Evolutionary conservation across 2,113 vertebrate species (phyloP).

Genomic region (Mastomys coucha): DNA sequence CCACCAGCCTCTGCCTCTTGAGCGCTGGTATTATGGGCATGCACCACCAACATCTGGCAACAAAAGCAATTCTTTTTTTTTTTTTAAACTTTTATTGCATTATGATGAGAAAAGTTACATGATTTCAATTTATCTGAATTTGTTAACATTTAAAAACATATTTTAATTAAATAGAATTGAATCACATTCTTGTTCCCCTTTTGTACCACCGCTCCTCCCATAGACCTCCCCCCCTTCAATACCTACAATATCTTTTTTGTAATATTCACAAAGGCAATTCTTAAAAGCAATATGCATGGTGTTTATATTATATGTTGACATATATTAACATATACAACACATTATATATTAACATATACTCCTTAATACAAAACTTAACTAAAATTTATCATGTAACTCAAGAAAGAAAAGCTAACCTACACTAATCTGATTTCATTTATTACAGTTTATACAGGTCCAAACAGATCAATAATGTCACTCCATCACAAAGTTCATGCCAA

Average conservation of each 20-base stretch:
- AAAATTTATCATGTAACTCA: neutral
- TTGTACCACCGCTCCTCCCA: too few relatives aligned
- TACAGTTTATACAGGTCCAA: neutral
- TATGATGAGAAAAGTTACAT: too few relatives aligned
- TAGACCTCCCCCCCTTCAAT: too few relatives aligned
- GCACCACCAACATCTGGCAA: neutral
- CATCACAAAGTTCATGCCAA: neutral
- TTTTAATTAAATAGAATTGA: too few relatives aligned
- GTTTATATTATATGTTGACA: neutral
- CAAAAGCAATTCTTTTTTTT: neutral
- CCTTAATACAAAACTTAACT: slow-evolving; percentile 13
- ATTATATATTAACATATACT: neutral
- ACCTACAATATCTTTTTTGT: too few relatives aligned
- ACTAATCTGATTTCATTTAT: neutral
- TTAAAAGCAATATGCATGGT: neutral
- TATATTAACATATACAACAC: neutral
- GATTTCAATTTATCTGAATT: too few relatives aligned
- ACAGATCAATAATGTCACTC: neutral
- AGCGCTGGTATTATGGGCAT: neutral
- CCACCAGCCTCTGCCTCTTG: neutral
- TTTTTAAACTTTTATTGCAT: too few relatives aligned
- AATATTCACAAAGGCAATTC: too few relatives aligned
- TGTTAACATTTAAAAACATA: too few relatives aligned
- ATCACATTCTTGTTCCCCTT: too few relatives aligned
- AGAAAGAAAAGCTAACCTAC: neutral